Percentiles rank a stretch among this genome's conserved stretches.
Evolutionary conservation across 2,888 invertebrate genomes (phyloP).

Genomic region (Troides aeacus): DNA sequence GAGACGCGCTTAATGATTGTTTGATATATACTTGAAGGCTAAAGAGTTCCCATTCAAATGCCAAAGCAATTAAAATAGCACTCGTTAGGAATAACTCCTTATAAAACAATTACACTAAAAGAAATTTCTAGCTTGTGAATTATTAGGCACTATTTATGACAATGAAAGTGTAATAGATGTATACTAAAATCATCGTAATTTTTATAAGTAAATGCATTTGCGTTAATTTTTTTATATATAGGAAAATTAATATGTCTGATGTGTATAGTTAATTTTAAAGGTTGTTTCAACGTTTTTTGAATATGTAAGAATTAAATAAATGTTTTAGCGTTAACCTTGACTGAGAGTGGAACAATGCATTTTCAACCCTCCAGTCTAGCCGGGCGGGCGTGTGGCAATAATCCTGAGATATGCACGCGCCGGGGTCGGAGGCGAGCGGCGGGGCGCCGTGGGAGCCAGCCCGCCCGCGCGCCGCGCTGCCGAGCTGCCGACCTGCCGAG

Average conservation of each 20-base stretch:
- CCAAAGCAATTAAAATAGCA: slow-evolving; percentile 17
- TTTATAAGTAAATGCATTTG: too few relatives aligned
- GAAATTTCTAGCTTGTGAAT: neutral
- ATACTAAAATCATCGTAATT: too few relatives aligned
- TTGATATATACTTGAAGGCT: slow-evolving; percentile 3
- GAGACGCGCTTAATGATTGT: slow-evolving; percentile 16
- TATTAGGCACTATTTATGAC: too few relatives aligned
- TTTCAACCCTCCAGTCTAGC: slow-evolving; percentile 69
- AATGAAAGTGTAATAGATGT: too few relatives aligned
- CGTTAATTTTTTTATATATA: too few relatives aligned
- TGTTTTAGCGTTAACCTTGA: slow-evolving; percentile 64
- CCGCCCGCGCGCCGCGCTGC: slow-evolving; percentile 52
- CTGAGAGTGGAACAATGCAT: slow-evolving; percentile 63
- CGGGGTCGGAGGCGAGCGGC: slow-evolving; percentile 55
- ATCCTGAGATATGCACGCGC: slow-evolving; percentile 55
- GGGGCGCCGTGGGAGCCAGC: slow-evolving; percentile 57
- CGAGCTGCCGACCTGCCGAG: slow-evolving; percentile 54
- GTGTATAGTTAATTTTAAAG: neutral
- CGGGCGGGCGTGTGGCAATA: slow-evolving; percentile 61
- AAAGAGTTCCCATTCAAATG: slow-evolving; percentile 16
- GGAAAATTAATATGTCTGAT: too few relatives aligned
- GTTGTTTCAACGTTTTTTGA: too few relatives aligned
- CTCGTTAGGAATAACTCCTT: slow-evolving; percentile 1
- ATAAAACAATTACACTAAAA: neutral
- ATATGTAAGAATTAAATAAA: too few relatives aligned